These are phyloP conservation scores for Acrocephalus scirpaceus DNA, from an alignment of 2,797 vertebrate species.

Conservation along the genomic window DNA sequence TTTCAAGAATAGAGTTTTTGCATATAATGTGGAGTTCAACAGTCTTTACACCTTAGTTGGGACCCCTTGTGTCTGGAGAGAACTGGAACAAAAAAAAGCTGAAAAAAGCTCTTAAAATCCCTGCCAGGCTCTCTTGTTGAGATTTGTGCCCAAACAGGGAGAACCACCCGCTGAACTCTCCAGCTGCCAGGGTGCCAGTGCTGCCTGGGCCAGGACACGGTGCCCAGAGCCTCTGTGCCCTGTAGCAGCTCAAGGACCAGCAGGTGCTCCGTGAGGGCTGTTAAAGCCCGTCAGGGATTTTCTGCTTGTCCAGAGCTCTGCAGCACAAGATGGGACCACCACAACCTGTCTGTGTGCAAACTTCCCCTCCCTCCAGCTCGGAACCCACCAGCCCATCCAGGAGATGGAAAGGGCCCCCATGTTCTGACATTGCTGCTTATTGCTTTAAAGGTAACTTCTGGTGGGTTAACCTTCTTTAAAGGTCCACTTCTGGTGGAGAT, in stretches of 20 bases:
- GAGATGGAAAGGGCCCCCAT: background rate
- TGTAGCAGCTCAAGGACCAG: background rate
- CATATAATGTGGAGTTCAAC: background rate
- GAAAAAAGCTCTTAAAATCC: background rate
- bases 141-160: background rate
- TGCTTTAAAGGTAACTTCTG: background rate
- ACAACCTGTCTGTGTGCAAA: background rate
- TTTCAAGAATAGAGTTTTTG: background rate
- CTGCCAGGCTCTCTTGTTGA: background rate
- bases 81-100: background rate
- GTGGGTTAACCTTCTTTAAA: background rate
- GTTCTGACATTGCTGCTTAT: background rate
- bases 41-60: background rate
- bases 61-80: background rate
- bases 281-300: background rate
- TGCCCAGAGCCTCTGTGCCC: background rate
- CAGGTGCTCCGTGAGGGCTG: accelerated
- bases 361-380: background rate
- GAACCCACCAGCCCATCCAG: background rate
- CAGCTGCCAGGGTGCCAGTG: background rate
- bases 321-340: background rate
- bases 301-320: background rate
- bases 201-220: background rate
- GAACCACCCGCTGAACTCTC: accelerated
- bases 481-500: background rate